Conservation (phyloP, 2,888 invertebrate genomes). For the Eupithecia tripunctaria region DNA sequence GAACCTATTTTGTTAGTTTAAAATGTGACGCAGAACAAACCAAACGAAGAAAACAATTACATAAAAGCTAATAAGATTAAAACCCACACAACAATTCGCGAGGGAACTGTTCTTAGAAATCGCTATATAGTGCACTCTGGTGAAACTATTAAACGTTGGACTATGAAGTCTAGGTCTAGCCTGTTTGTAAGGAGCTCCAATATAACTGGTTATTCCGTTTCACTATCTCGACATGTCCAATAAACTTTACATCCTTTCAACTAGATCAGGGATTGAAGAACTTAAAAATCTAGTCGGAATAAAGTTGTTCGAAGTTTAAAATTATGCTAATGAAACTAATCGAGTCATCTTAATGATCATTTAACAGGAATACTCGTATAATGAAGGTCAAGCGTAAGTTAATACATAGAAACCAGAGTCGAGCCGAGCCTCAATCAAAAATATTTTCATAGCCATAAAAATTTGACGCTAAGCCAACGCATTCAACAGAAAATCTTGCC, state of each 20-base stretch:
- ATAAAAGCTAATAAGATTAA: constrained; percentile 36
- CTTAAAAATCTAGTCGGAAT: neutral
- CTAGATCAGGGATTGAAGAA: neutral
- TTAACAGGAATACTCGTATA: constrained; percentile 35
- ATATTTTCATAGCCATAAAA: constrained; percentile 71
- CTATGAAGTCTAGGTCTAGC: constrained; percentile 23
- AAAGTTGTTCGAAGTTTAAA: neutral
- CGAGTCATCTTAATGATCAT: constrained; percentile 31
- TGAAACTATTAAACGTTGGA: constrained; percentile 47
- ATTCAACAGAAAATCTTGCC: constrained; percentile 53
- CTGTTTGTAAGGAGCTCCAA: constrained; percentile 10
- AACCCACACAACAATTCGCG: constrained; percentile 46
- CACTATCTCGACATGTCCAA: constrained; percentile 50
- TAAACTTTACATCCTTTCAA: constrained; percentile 39
- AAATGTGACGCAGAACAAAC: neutral
- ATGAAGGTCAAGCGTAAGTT: constrained; percentile 70
- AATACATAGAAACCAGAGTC: constrained; percentile 60
- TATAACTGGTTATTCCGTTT: constrained; percentile 39
- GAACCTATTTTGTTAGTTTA: neutral
- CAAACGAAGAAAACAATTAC: constrained; percentile 23
- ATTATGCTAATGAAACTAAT: neutral
- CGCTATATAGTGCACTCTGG: constrained; percentile 50
- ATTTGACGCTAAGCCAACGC: constrained; percentile 69
- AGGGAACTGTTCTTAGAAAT: constrained; percentile 58
- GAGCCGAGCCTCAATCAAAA: constrained; percentile 61